Percentiles rank a stretch among this genome's conserved stretches.
Conservation (phyloP, 2,888 invertebrate species). For the Himalopsyche tibetana region DNA sequence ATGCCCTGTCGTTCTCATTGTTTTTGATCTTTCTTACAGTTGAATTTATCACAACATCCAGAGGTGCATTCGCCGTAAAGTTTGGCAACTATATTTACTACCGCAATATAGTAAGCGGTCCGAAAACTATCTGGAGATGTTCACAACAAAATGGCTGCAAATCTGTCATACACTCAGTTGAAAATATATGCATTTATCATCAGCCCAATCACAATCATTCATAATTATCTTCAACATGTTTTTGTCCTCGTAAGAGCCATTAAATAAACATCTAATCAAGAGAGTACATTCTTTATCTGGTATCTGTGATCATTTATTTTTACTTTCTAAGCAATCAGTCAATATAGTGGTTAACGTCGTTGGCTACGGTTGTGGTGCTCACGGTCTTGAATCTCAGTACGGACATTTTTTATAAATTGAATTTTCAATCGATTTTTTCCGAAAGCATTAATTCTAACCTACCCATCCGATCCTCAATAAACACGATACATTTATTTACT, state of each 20-base stretch:
- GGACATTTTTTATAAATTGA: too few relatives aligned
- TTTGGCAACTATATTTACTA: slow-evolving; percentile 22
- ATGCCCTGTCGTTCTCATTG: too few relatives aligned
- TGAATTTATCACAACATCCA: slow-evolving; percentile 5
- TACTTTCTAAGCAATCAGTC: too few relatives aligned
- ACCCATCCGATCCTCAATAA: too few relatives aligned
- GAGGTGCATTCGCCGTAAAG: slow-evolving; percentile 23
- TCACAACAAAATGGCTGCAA: not conserved
- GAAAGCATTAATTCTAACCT: too few relatives aligned
- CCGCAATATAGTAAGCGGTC: not conserved
- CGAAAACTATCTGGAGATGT: slow-evolving; percentile 41
- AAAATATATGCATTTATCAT: not conserved
- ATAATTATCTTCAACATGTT: not conserved
- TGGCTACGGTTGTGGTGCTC: too few relatives aligned
- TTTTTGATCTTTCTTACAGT: not conserved
- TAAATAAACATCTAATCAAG: not conserved
- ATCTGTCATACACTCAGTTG: slow-evolving; percentile 27
- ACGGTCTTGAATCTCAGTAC: too few relatives aligned
- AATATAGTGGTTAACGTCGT: too few relatives aligned
- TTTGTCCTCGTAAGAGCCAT: not conserved
- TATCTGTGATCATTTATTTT: too few relatives aligned
- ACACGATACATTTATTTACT: too few relatives aligned
- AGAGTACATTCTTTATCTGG: too few relatives aligned
- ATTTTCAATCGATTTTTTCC: too few relatives aligned
- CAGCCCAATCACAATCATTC: not conserved